Conservation (phyloP, 2,113 vertebrate genomes). For the Orycteropus afer region DNA sequence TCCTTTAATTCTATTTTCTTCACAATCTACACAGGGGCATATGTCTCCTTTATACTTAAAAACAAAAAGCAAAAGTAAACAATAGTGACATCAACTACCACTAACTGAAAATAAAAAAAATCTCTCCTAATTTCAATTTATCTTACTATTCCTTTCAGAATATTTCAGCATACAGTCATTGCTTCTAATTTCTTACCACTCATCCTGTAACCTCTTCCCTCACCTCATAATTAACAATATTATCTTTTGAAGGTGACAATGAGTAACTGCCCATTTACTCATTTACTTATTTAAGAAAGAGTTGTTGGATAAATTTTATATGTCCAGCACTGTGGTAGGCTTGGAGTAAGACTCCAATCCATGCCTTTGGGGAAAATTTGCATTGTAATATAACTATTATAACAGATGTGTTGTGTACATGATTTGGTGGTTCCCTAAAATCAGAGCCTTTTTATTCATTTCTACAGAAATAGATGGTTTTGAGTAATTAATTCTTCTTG, state of each 20-base stretch:
- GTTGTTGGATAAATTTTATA: neutral
- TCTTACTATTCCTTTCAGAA: neutral
- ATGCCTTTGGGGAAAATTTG: neutral
- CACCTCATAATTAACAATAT: neutral
- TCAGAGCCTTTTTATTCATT: neutral
- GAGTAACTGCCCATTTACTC: neutral
- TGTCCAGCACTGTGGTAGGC: neutral
- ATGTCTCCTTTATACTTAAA: neutral
- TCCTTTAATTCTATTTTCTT: neutral
- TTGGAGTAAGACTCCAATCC: neutral
- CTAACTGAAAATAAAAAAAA: neutral
- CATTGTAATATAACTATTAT: neutral
- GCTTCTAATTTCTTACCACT: neutral
- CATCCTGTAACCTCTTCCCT: neutral
- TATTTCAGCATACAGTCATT: neutral
- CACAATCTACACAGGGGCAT: neutral
- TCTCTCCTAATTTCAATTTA: neutral
- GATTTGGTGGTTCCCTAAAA: neutral
- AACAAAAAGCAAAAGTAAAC: neutral
- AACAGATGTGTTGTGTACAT: neutral
- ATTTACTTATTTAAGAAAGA: neutral
- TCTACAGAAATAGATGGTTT: neutral
- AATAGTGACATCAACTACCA: neutral
- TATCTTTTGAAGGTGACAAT: neutral
- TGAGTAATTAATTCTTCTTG: neutral